Percentiles rank a stretch among this genome's conserved stretches.
Evolutionary conservation across 2,797 vertebrate genomes (phyloP).

Genomic region (Betta splendens): DNA sequence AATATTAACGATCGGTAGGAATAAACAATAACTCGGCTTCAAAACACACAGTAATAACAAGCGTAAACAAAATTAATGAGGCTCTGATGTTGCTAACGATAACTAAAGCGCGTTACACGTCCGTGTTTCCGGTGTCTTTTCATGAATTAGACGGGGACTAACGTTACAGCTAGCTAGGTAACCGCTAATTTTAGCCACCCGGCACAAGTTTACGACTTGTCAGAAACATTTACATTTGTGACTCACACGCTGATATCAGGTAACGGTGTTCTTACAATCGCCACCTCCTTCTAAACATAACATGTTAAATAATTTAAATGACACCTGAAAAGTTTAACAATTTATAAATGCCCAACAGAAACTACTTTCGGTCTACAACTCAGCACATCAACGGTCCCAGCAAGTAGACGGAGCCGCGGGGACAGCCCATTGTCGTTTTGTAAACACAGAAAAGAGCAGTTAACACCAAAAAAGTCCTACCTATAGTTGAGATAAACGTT

Average conservation of each 20-base stretch:
- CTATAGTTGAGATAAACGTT: slow-evolving; percentile 97
- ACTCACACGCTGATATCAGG: rapidly evolving
- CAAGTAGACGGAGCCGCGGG: slow-evolving; percentile 55
- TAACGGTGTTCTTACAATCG: rapidly evolving
- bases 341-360: neutral
- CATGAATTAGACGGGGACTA: slow-evolving; percentile 44
- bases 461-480: slow-evolving; percentile 66
- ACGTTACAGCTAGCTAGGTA: slow-evolving; percentile 15
- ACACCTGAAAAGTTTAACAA: rapidly evolving
- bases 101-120: neutral
- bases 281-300: rapidly evolving
- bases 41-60: rapidly evolving
- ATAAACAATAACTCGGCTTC: neutral
- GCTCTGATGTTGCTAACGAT: neutral
- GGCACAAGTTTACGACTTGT: slow-evolving; percentile 14
- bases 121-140: slow-evolving; percentile 37
- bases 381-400: slow-evolving; percentile 43
- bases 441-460: slow-evolving; percentile 44
- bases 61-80: rapidly evolving
- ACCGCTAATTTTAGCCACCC: slow-evolving; percentile 34
- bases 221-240: too few relatives aligned
- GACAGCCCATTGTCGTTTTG: slow-evolving; percentile 15
- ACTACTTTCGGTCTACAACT: slow-evolving; percentile 3
- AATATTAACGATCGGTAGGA: rapidly evolving
- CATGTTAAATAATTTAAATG: rapidly evolving